phyloP scores from a whole-genome alignment of 2,888 invertebrate species.

The Petrolisthes cinctipes region DNA sequence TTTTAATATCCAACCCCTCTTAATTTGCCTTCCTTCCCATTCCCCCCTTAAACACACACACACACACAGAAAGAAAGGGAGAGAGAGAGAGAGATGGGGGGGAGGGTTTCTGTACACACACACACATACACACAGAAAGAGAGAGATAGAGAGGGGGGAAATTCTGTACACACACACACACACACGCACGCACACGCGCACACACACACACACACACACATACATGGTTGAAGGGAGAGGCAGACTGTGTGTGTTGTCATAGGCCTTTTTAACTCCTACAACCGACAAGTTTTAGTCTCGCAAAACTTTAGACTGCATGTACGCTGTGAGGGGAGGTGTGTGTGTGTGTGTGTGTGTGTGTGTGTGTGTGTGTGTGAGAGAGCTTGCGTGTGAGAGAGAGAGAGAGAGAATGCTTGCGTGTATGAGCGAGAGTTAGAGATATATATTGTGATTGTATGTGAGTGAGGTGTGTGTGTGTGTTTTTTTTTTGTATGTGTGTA shows the following conservation, averaged over 20 bases:
- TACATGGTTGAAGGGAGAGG: background rate
- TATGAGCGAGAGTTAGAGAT: too few relatives aligned
- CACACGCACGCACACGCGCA: background rate
- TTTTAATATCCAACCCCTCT: background rate
- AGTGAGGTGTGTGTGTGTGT: background rate
- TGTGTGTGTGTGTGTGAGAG: background rate
- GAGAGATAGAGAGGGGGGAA: too few relatives aligned
- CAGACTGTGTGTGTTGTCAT: background rate
- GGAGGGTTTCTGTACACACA: too few relatives aligned
- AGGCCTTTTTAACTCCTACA: background rate
- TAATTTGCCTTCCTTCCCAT: background rate
- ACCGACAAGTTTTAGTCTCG: too few relatives aligned
- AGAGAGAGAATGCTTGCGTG: too few relatives aligned
- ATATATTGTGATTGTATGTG: background rate
- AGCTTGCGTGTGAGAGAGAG: too few relatives aligned
- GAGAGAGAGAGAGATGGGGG: too few relatives aligned
- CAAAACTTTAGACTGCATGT: too few relatives aligned
- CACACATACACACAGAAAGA: too few relatives aligned
- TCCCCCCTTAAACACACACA: too few relatives aligned
- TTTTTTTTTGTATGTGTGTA: background rate
- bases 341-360: background rate
- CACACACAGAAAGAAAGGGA: too few relatives aligned
- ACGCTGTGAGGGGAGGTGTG: background rate
- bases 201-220: background rate
- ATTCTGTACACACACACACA: background rate